phyloP scores from a whole-genome alignment of 1,140 invertebrate genomes.

The Antheraea mylitta region DNA sequence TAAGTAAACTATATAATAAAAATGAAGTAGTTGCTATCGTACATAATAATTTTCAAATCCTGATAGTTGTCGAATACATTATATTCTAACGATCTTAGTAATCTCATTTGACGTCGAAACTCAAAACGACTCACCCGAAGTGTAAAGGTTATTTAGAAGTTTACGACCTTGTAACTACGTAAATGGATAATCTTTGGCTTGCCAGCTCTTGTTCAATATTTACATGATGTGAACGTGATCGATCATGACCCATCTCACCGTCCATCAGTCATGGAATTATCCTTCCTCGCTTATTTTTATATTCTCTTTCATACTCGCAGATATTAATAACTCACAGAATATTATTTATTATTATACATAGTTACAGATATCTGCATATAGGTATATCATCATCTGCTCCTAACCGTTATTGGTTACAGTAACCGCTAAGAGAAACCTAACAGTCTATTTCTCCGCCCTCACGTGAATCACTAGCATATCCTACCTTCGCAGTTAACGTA shows the following conservation, averaged over 20 bases:
- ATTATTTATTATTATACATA: no score
- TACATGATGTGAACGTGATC: neutral
- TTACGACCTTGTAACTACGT: neutral
- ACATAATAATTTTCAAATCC: no score
- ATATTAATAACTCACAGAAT: neutral
- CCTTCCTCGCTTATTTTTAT: neutral
- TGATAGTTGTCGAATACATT: no score
- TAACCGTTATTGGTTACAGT: no score
- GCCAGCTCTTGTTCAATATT: neutral
- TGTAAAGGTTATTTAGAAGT: neutral
- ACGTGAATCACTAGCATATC: no score
- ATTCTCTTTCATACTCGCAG: neutral
- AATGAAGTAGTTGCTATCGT: no score
- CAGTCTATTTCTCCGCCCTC: no score
- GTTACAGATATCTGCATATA: no score
- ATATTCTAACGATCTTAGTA: neutral
- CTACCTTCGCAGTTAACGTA: no score
- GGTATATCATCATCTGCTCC: no score
- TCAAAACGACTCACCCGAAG: neutral
- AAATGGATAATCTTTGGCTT: neutral
- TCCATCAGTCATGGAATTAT: neutral
- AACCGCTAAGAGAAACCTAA: no score
- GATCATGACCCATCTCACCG: neutral
- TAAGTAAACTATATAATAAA: no score
- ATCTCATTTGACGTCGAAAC: neutral